Conservation (phyloP, 2,113 vertebrate genomes). For the Psephotus haematonotus region DNA sequence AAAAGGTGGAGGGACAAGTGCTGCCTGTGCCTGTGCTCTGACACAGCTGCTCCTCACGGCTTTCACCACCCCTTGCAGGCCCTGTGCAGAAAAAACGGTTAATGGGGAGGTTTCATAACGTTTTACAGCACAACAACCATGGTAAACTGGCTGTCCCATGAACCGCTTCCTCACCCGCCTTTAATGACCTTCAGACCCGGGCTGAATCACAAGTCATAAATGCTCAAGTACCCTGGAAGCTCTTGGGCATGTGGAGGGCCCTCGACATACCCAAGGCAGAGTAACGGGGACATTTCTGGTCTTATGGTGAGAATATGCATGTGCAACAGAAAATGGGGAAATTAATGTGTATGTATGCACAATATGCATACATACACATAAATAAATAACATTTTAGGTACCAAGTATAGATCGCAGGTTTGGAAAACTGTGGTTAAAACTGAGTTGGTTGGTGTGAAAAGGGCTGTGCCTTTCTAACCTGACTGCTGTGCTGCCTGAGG, state of each 20-base stretch:
- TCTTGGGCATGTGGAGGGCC: not conserved
- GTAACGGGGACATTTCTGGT: not conserved
- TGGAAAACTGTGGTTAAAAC: not conserved
- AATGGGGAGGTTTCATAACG: not conserved
- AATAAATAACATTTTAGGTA: not conserved
- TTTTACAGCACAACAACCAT: not conserved
- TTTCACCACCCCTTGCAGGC: not conserved
- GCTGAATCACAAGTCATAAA: conserved; percentile 25
- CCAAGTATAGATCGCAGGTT: not conserved
- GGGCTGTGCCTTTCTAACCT: not conserved
- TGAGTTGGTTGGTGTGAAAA: not conserved
- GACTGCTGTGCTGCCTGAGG: not conserved
- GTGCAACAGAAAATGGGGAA: not conserved
- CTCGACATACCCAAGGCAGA: not conserved
- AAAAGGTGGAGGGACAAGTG: not conserved
- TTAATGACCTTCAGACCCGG: conserved; percentile 46
- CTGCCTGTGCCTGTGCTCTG: accelerated
- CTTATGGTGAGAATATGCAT: not conserved
- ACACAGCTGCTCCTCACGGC: not conserved
- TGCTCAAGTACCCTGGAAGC: not conserved
- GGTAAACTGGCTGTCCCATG: not conserved
- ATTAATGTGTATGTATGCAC: not conserved
- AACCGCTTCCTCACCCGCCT: not conserved
- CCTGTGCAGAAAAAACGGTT: not conserved
- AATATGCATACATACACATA: not conserved